Percentiles rank a stretch among this genome's conserved stretches.
These are phyloP conservation scores for Diacarnus erythraeanus DNA, from an alignment of 37 sponge, comb jelly and placozoan genomes.

Conservation along the genomic window DNA sequence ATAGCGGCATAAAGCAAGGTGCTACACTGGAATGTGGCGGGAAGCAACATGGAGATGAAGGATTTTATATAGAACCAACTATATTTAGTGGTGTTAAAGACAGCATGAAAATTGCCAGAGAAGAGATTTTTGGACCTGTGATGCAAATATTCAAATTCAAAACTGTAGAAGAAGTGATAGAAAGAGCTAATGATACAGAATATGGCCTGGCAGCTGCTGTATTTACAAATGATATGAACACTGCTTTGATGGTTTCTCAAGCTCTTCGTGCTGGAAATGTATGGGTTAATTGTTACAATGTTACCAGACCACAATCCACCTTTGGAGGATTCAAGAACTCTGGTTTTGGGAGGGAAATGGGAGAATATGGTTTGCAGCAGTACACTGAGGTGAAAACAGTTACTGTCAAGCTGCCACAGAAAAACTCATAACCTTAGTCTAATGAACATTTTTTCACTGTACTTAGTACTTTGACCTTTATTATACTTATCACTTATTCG, in stretches of 20 bases:
- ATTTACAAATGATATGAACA: constrained; percentile 83
- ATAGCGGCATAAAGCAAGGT: constrained; percentile 89
- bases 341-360: constrained; percentile 92
- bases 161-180: constrained; percentile 91
- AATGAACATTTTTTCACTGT: too few species aligned
- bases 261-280: constrained; percentile 89
- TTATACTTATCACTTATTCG: too few species aligned
- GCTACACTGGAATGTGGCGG: constrained; percentile 96
- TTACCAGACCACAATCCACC: constrained; percentile 64
- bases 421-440: constrained; percentile 97
- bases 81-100: constrained; percentile 91
- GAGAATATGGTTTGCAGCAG: constrained; percentile 96
- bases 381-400: constrained; percentile 95
- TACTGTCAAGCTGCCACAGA: constrained; percentile 91
- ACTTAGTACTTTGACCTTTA: too few species aligned
- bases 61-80: constrained; percentile 94
- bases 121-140: constrained; percentile 99
- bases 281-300: constrained; percentile 93
- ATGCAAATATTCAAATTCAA: constrained; percentile 98
- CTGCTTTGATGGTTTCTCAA: constrained; percentile 77
- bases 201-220: constrained; percentile 97
- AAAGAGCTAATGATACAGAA: constrained; percentile 86
- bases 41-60: constrained; percentile 83
- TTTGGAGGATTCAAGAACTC: constrained; percentile 98
- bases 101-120: constrained; percentile 93